Percentiles rank a stretch among this genome's conserved stretches.
phyloP scores from a whole-genome alignment of 2,113 vertebrate genomes.

The Paradisaea rubra region DNA sequence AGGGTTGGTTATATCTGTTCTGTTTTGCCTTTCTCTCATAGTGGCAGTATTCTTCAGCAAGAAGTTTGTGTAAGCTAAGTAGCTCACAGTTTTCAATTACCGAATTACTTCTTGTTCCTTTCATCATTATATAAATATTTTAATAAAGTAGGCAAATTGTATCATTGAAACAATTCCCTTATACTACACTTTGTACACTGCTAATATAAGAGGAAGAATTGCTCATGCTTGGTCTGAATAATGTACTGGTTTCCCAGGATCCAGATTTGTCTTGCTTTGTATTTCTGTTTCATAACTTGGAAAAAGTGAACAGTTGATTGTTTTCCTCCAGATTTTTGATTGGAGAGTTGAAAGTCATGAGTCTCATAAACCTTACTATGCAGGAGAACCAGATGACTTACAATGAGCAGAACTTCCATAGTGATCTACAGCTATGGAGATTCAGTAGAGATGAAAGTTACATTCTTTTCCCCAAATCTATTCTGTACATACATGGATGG shows the following conservation, averaged over 20 bases:
- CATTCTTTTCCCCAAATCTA: not conserved
- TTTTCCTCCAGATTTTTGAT: not conserved
- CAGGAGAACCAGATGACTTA: not conserved
- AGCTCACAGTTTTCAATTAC: not conserved
- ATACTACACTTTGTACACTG: not conserved
- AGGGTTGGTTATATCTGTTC: not conserved
- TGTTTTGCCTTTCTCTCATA: not conserved
- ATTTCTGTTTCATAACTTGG: not conserved
- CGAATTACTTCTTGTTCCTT: not conserved
- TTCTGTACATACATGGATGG: not conserved
- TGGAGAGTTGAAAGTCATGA: not conserved
- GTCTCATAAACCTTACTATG: not conserved
- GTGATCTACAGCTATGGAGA: not conserved
- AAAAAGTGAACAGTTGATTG: not conserved
- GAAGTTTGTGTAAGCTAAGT: not conserved
- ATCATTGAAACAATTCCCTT: not conserved
- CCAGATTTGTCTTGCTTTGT: not conserved
- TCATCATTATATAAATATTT: not conserved
- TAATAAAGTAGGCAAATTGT: not conserved
- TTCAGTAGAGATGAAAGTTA: not conserved
- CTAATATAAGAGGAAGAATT: not conserved
- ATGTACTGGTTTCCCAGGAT: not conserved
- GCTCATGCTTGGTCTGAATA: not conserved
- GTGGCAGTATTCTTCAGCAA: not conserved
- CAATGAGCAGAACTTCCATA: not conserved